These are phyloP conservation scores for Heliothis subflexa DNA, from an alignment of 1,140 invertebrate genomes.

Conservation along the genomic window DNA sequence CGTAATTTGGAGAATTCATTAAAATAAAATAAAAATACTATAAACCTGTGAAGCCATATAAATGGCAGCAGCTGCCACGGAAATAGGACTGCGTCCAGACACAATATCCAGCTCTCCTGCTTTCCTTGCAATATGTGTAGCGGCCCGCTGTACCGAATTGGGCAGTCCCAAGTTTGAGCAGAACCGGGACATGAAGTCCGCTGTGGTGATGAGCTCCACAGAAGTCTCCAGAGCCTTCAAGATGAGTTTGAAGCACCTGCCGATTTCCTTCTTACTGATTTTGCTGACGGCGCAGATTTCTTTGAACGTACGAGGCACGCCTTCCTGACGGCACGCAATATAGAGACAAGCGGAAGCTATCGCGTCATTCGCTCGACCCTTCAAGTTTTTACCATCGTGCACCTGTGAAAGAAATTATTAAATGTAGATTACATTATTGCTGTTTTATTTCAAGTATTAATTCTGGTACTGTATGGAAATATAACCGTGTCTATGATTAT, in stretches of 20 bases:
- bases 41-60: slow-evolving; percentile 99
- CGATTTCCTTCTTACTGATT: slow-evolving; percentile 99
- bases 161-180: slow-evolving; percentile 95
- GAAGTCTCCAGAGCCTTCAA: slow-evolving; percentile 93
- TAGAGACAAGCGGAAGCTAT: slow-evolving; percentile 99
- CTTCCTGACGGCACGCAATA: slow-evolving; percentile 99
- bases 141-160: slow-evolving; percentile 97
- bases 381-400: slow-evolving; percentile 98
- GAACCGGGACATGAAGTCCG: slow-evolving; percentile 99
- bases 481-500: too few relatives aligned
- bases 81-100: slow-evolving; percentile 99
- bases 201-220: slow-evolving; percentile 99
- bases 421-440: neutral
- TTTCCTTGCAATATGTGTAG: slow-evolving; percentile 98
- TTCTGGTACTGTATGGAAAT: too few relatives aligned
- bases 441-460: too few relatives aligned
- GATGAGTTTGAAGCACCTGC: slow-evolving; percentile 88
- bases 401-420: slow-evolving; percentile 85
- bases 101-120: slow-evolving; percentile 99
- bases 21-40: slow-evolving; percentile 5
- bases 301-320: slow-evolving; percentile 99
- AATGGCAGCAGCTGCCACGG: slow-evolving; percentile 99
- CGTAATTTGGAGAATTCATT: neutral
- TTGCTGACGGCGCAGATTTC: slow-evolving; percentile 99
- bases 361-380: slow-evolving; percentile 98